Base-by-base conservation (phyloP, 2,113 vertebrate genomes). In the Connochaetes taurinus region DNA sequence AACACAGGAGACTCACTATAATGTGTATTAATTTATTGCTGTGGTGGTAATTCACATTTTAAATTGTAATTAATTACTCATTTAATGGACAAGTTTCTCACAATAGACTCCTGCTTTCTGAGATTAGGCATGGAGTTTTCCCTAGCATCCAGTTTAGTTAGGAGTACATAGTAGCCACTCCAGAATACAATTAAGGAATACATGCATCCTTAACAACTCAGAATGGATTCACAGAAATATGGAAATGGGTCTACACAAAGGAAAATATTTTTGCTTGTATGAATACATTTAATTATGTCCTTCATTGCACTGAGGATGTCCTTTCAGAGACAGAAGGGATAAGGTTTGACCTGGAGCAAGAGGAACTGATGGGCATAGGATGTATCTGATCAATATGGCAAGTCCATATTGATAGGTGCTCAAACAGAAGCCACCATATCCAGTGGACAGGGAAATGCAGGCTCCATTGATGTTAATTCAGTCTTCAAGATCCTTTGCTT, bases 381-480 rank as follows among this genome's bases (percentile, higher is more conserved):
- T 16, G 33, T 14, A 7, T 29, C 33, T 36, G 57, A 57, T 62
- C 53, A 87, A 58, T 45, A 25, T 6, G 50, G 33, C 40, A 83
- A 92, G 19, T 33, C 21, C 11, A 31, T 43, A 58, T 10, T 47
- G 43, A 17, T 9, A 15, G 33, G 2, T 81, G 94, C n/a, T 91
- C 55, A 36, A 19, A 36, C 4, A 40, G 43, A 80, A 60, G 53
- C 14, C 15, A 15, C 21, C 13, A 45, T 33, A 6, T 89, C 29
- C 11, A 71, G 53, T 9, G 7, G 47, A 57, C 33, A 85, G 11
- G 71, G 31, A 74, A 87, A 57, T 16, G 6, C 16, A 13, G 36
- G 21, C 81, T 31, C 5, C 1, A 1, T 17, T 27, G 1, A 0
- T 74, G 15, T 19, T 3, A 4, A 71, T 25, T 17, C 27, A n/a